Percentiles rank a stretch among this genome's conserved stretches.
phyloP scores from a whole-genome alignment of 2,888 invertebrate genomes.

The Parascotia fuliginaria region DNA sequence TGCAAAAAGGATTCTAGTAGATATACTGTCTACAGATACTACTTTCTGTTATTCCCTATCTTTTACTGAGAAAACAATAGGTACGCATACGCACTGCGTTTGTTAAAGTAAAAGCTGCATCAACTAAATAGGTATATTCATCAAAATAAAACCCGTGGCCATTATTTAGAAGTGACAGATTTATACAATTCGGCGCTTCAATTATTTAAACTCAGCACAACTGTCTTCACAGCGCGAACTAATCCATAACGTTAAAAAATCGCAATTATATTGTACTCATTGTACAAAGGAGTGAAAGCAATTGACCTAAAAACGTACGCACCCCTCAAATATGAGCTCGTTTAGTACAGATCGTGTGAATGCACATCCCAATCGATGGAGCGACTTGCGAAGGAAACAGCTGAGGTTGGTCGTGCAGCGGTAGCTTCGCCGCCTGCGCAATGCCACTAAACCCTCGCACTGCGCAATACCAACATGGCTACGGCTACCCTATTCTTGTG shows the following conservation, averaged over 20 bases:
- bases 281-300: constrained; percentile 38
- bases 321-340: constrained; percentile 37
- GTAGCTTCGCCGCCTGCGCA: constrained; percentile 67
- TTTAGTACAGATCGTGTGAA: constrained; percentile 35
- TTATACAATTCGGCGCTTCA: no score
- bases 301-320: constrained; percentile 50
- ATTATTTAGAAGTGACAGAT: no score
- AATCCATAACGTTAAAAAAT: neutral
- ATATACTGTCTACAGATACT: no score
- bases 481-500: constrained; percentile 63
- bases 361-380: constrained; percentile 37
- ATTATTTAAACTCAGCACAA: neutral
- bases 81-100: no score
- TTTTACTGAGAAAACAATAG: no score
- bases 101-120: no score
- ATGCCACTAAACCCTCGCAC: constrained; percentile 46
- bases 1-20: no score
- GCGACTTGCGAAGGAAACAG: constrained; percentile 32
- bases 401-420: constrained; percentile 51
- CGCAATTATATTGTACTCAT: constrained; percentile 18
- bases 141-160: no score
- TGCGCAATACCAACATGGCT: constrained; percentile 59
- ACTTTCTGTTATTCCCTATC: no score
- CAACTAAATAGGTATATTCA: no score
- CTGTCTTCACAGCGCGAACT: neutral